These are phyloP conservation scores for Ridgeia piscesae DNA, from an alignment of 1,140 invertebrate species.

Conservation along the genomic window DNA sequence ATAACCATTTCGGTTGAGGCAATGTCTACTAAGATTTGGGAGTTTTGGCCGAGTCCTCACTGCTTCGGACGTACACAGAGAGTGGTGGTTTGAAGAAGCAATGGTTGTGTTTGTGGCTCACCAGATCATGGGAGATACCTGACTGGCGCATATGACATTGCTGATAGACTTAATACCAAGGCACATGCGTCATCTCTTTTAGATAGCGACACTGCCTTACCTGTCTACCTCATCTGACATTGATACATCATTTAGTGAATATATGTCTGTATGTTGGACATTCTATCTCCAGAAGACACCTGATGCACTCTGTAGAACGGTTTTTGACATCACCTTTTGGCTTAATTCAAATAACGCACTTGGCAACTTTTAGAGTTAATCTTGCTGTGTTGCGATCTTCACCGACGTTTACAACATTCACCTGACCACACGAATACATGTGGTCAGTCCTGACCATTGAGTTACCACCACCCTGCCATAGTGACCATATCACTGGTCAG, in stretches of 20 bases:
- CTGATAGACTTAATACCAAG: not conserved
- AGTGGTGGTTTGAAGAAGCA: no score
- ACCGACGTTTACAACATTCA: not conserved
- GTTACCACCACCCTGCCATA: not conserved
- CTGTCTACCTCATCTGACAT: not conserved
- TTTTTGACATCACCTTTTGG: not conserved
- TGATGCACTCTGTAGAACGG: not conserved
- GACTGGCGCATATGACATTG: no score
- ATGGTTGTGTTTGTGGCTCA: no score
- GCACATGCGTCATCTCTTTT: not conserved
- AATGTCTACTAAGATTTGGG: no score
- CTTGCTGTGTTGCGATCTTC: not conserved
- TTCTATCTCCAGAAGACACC: not conserved
- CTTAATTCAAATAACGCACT: not conserved
- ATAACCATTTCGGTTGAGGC: no score
- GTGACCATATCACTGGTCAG: not conserved
- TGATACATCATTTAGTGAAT: not conserved
- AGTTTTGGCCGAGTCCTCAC: no score
- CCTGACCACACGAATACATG: not conserved
- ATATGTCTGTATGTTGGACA: not conserved
- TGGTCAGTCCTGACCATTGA: not conserved
- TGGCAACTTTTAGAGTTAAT: not conserved
- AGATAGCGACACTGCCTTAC: not conserved
- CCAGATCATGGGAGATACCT: no score
- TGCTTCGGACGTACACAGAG: no score